Conservation (phyloP, 1,140 invertebrate genomes). For the Sesamia nonagrioides region DNA sequence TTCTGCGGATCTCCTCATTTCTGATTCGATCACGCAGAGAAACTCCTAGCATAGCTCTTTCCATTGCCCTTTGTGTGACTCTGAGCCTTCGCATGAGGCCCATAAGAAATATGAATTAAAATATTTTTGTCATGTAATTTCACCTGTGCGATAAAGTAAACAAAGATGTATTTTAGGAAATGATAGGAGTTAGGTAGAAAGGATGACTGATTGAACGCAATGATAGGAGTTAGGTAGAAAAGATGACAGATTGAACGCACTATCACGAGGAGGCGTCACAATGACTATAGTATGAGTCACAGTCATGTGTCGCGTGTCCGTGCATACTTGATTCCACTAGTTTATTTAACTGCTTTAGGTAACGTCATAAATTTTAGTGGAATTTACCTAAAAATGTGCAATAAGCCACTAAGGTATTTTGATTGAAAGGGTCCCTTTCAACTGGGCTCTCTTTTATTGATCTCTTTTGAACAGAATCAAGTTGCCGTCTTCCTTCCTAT, state of each 20-base stretch:
- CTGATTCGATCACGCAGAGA: no score
- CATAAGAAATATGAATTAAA: no score
- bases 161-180: neutral
- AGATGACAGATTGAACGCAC: neutral
- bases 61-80: no score
- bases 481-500: no score
- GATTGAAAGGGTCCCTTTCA: neutral
- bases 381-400: neutral
- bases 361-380: neutral
- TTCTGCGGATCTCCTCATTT: no score
- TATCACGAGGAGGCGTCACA: neutral
- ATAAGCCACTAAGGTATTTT: no score
- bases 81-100: no score
- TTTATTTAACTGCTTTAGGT: neutral
- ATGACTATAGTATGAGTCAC: conserved; percentile 25
- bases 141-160: no score
- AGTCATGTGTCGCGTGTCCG: neutral
- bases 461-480: no score
- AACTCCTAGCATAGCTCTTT: no score
- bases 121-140: no score
- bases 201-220: neutral
- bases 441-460: no score
- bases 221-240: neutral
- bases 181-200: neutral
- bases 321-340: conserved; percentile 13